Evolutionary conservation across 2,797 vertebrate species (phyloP), one percentile per base, ranked within the genome.

Genomic region (Eleutherodactylus coqui): DNA sequence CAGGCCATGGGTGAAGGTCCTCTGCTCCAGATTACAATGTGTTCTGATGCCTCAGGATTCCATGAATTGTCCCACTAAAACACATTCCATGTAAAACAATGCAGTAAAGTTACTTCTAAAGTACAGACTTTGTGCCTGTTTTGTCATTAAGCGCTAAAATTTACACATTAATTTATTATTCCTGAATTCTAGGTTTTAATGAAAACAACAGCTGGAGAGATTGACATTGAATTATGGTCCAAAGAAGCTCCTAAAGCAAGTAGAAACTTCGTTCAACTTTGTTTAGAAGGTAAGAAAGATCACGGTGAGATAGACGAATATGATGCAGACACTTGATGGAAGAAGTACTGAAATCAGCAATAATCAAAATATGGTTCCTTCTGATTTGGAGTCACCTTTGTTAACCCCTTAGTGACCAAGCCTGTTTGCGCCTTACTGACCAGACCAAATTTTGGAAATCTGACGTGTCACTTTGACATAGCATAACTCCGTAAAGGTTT

Each of bases 221-320:
- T 99, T 90, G 98, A 99, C 89, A 96, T 99, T 83, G 98, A 99
- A 88, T 85, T 99, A 80, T 99, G 98, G 98, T 96, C 97, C 81
- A 99, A 99, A 91, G 98, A 99, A 92, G 94, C 98, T 51, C 98
- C 98, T 16, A 98, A 97, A 94, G 97, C 98, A 78, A 97, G 96
- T 92, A 94, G 97, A 89, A 99, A 99, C 92, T 99, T 99, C 90
- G 91, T 97, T 78, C 98, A 99, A 55, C 96, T 99, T 80, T 98
- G 96, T 90, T 95, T 99, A 96, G 98, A 99, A 96, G 97, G 98
- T 99, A 95, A 93, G 82, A 36, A 24, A n/a, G 1, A 10, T 29
- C 9, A 2, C 24, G 14, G 34, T 36, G 32, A 38, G 16, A 24
- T 21, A 10, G 21, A 17, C 13, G 60, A 17, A 21, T 38, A 13